Conservation (phyloP, 2,888 invertebrate genomes). For the Macropis europaea region DNA sequence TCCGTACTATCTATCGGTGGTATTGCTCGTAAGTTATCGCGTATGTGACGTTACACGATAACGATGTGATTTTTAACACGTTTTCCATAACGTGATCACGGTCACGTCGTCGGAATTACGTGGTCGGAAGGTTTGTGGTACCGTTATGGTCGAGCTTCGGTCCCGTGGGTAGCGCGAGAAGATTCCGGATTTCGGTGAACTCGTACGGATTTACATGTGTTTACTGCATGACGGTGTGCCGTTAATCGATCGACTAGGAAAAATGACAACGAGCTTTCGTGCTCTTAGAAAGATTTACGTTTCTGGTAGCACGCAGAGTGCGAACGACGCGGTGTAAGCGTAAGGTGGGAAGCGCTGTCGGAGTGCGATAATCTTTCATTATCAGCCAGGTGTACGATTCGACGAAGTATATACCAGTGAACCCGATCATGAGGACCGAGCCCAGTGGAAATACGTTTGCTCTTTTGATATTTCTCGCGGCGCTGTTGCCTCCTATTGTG, state of each 20-base stretch:
- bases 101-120: conserved; percentile 13
- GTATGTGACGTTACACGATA: too few species aligned
- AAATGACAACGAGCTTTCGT: conserved; percentile 41
- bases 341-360: conserved; percentile 12
- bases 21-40: too few species aligned
- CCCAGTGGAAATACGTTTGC: conserved; percentile 49
- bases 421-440: conserved; percentile 19
- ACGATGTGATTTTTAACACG: too few species aligned
- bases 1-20: too few species aligned
- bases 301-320: conserved; percentile 36
- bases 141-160: neutral
- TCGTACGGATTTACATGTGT: neutral
- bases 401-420: conserved; percentile 18
- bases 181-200: neutral
- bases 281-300: conserved; percentile 63
- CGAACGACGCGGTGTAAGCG: conserved; percentile 17
- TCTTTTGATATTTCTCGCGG: conserved; percentile 32
- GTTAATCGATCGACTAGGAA: conserved; percentile 6
- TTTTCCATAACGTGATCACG: neutral
- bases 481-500: conserved; percentile 36
- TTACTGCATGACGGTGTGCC: neutral
- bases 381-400: conserved; percentile 5
- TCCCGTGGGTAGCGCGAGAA: neutral
- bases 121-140: neutral
- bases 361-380: conserved; percentile 17